These are phyloP conservation scores for Bombus ignitus DNA, from an alignment of 1,140 invertebrate genomes.

Conservation along the genomic window DNA sequence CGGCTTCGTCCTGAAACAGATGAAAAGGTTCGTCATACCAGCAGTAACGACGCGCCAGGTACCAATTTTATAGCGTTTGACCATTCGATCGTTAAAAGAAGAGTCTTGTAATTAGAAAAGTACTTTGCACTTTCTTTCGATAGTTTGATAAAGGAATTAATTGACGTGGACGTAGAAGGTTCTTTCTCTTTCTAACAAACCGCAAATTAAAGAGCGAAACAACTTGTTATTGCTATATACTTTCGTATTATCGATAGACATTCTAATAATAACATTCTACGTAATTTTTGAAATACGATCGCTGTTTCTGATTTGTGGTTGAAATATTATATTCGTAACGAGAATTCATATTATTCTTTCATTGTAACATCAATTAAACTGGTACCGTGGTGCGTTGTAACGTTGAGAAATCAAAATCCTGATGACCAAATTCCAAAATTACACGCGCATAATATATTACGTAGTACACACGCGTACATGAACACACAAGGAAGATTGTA, in stretches of 20 bases:
- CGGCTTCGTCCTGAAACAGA: slow-evolving; percentile 82
- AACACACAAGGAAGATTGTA: slow-evolving; percentile 72
- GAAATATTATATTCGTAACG: not conserved
- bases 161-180: not conserved
- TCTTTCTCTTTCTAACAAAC: no score
- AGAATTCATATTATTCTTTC: not conserved
- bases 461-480: slow-evolving; percentile 42
- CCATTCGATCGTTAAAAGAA: not conserved
- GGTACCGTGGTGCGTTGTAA: slow-evolving; percentile 33
- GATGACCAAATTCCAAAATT: slow-evolving; percentile 48
- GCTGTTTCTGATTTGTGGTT: no score
- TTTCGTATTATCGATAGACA: no score
- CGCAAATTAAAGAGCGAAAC: no score
- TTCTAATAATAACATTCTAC: no score
- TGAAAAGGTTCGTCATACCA: slow-evolving; percentile 74
- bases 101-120: no score
- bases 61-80: not conserved
- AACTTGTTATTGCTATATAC: no score
- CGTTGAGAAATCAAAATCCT: slow-evolving; percentile 28
- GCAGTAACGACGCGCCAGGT: slow-evolving; percentile 42
- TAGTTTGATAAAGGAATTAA: not conserved
- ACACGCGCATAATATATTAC: slow-evolving; percentile 20
- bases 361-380: not conserved
- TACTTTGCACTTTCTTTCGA: no score
- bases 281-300: no score